Base-by-base conservation (phyloP, 2,113 vertebrate species). In the Malurus alboscapulatus region DNA sequence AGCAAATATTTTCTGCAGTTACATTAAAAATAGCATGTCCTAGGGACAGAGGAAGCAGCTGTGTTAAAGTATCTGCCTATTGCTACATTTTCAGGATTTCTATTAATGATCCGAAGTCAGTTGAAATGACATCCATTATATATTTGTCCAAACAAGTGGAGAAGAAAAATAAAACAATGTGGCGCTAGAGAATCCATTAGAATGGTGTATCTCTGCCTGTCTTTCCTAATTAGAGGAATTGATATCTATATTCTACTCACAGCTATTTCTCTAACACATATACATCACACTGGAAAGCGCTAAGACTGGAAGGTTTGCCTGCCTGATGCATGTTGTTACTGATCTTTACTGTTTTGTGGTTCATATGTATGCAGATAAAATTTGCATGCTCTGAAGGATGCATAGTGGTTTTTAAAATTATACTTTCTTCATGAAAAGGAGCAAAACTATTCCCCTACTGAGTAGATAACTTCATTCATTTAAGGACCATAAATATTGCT, bases 1-100 rank as follows among this genome's bases (percentile, higher is more conserved):
- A 95, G 65, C 87, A 66, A 18, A 75, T 94, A 92, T 93, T 94
- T 89, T 68, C 59, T 90, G 67, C 66, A 58, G 63, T 88, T 80
- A 25, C 6, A 44, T 90, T 96, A 95, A 96, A 97, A 96, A 93
- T 92, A 96, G 87, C 65, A 83, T 92, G 84, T 90, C 93, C 93
- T 96, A 62, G 80, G 93, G 95, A 65, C 82, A 93, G 61, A 92
- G 92, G 88, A 94, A 93, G 93, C 87, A 96, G 85, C 92, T 96
- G 95, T 92, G 91, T 94, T 83, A 75, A 96, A 86, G 71, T 92
- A 72, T 91, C 87, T 96, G 72, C 10, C 14, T 75, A 85, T 81
- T 92, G 87, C 81, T 89, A 38, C 47, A 2, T 93, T 95, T 95
- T 94, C 84, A 88, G 89, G 87, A 76, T 92, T 94, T 94, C 69